Evolutionary conservation across 2,113 vertebrate genomes (phyloP), one percentile per base, ranked within the genome.

Genomic region (Rhinopomastus cyanomelas): DNA sequence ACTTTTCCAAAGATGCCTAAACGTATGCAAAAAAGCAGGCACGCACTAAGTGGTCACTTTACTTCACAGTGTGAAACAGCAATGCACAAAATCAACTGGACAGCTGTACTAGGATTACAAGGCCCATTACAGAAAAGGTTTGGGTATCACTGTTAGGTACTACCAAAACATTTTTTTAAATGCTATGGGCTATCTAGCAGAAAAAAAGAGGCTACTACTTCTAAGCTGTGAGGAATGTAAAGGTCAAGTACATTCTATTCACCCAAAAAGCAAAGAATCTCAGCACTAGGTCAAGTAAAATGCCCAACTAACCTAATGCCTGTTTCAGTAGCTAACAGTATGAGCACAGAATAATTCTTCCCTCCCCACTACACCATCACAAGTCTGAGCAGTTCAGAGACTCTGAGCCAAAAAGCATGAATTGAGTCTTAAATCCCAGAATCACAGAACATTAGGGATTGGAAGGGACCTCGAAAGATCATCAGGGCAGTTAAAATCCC

Each of bases 161-260:
- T 9, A 12, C 8, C 3, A 36, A 17, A 56, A 48, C 18, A 29
- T 12, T 30, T 19, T 64, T 30, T 37, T 11, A 53, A 82, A 68
- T 0, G 0, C 2, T 12, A 23, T 1, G 13, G 17, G 12, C n/a
- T 51, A 46, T 8, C 17, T 36, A 32, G 5, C 34, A 68, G n/a
- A 68, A 64, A 89, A 60, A 1, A 9, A 76, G 49, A 23, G 32
- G 12, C 6, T 1, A 3, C 23, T 59, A 26, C 34, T 79, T 67
- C 66, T 52, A 42, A 53, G 23, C 14, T 21, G 27, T n/a, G 55
- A 15, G 3, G 59, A 44, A 81, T 16, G 15, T 62, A 69, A 85
- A 21, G 27, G n/a, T 81, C 27, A 62, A 62, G n/a, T 27, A 6
- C 25, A 8, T 5, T 10, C 8, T 21, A 30, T 36, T 39, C 49